These are phyloP conservation scores for Tachyglossus aculeatus DNA, from an alignment of 2,797 vertebrate genomes.

Conservation along the genomic window DNA sequence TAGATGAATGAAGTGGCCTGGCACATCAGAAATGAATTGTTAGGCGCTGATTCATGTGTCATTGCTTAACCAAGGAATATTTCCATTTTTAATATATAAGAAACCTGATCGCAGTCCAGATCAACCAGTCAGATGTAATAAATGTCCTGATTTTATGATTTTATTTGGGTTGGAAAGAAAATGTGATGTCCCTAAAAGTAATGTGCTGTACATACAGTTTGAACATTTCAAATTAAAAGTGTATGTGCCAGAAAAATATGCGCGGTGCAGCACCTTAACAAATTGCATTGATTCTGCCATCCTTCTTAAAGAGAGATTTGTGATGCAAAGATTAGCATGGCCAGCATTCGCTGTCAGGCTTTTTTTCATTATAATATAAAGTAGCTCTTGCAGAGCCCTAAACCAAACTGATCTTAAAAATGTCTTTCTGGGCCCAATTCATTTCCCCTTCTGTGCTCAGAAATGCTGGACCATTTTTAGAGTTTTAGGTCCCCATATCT, in stretches of 20 bases:
- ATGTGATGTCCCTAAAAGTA: conserved; percentile 15
- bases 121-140: conserved; percentile 8
- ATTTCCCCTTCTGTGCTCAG: too few relatives aligned
- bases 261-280: conserved; percentile 1
- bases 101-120: accelerated
- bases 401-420: too few relatives aligned
- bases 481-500: too few relatives aligned
- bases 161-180: conserved; percentile 43
- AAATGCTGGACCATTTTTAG: too few relatives aligned
- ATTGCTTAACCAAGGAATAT: background rate
- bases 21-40: background rate
- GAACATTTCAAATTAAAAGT: conserved; percentile 35
- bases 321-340: too few relatives aligned
- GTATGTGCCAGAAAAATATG: conserved; percentile 1
- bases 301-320: too few relatives aligned
- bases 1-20: background rate
- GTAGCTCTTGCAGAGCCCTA: too few relatives aligned
- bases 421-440: too few relatives aligned
- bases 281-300: too few relatives aligned
- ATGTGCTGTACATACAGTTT: conserved; percentile 22
- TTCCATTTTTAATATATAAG: conserved; percentile 16
- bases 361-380: too few relatives aligned
- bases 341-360: too few relatives aligned
- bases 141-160: conserved; percentile 10
- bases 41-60: background rate